Base-by-base conservation (phyloP, 2,113 vertebrate genomes). In the Progne subis region DNA sequence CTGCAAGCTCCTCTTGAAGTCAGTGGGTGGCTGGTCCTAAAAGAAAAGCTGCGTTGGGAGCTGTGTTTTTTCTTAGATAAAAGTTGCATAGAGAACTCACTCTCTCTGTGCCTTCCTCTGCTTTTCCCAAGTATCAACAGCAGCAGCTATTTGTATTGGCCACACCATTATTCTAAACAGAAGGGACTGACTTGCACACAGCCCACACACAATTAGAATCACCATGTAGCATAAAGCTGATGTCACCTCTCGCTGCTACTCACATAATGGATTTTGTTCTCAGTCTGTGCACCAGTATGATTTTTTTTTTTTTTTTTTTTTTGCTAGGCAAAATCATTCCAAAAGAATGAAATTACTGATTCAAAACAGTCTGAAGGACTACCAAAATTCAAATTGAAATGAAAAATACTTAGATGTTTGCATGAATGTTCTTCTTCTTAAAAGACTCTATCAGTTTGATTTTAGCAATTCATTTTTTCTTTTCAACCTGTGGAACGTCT, bases 111-210 rank as follows among this genome's bases (percentile, higher is more conserved):
- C n/a, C 39, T 88, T 92, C 57, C 44, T 93, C 71, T 77, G n/a
- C 29, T 71, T 95, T 88, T 34, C 53, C 72, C 28, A 76, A 82
- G 44, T 32, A 83, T 78, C 79, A 70, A 31, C 79, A 86, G 56
- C 93, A 92, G 49, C 80, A 93, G 9, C 41, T 86, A 78, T 90
- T 88, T 93, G 77, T 88, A 72, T 86, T 90, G 92, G 86, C 85
- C 93, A 82, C 68, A 43, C 56, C 68, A 49, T 84, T 82, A 90
- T 84, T 86, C 76, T 61, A 85, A 85, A 90, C 89, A 86, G 88
- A 90, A 95, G 91, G 65, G 53, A 53, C 77, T 89, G 93, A 61
- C 85, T 91, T 95, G 67, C 52, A 50, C 2, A 0, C 92, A 92
- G 78, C 85, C 71, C 88, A 81, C 83, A 80, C 94, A 78, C 68